phyloP scores from a whole-genome alignment of 2,888 invertebrate species.

The Caenorhabditis afra region DNA sequence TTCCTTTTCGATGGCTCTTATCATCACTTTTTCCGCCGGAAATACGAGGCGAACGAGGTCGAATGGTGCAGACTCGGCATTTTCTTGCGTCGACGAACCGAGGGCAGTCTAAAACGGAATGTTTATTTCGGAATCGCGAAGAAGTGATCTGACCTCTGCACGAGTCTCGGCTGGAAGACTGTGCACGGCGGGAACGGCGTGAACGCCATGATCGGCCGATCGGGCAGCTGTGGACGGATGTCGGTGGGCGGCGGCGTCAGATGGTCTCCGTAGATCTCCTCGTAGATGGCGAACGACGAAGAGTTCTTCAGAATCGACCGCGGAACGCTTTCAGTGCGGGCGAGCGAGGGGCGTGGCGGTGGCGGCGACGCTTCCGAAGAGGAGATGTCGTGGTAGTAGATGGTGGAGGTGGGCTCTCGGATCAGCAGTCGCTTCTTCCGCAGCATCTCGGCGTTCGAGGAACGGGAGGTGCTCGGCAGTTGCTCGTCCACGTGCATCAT shows the following conservation, averaged over 20 bases:
- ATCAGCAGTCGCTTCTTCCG: conserved; percentile 43
- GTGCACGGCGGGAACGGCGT: conserved; percentile 63
- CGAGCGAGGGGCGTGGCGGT: conserved; percentile 14
- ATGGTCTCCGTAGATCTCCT: conserved; percentile 67
- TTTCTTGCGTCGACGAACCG: conserved; percentile 61
- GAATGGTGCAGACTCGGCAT: conserved; percentile 63
- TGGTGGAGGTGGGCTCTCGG: conserved; percentile 49
- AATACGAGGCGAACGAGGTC: conserved; percentile 53
- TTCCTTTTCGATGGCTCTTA: neutral
- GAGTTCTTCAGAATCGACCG: conserved; percentile 62
- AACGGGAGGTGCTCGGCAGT: conserved; percentile 41
- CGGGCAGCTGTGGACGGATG: conserved; percentile 59
- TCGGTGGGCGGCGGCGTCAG: conserved; percentile 62
- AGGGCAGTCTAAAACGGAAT: conserved; percentile 49
- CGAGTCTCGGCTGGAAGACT: conserved; percentile 54
- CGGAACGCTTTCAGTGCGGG: conserved; percentile 50
- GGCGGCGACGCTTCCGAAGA: conserved; percentile 35
- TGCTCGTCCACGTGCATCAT: conserved; percentile 59
- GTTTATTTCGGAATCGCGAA: conserved; percentile 3
- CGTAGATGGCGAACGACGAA: conserved; percentile 64
- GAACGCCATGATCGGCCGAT: conserved; percentile 50
- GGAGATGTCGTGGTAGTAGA: conserved; percentile 53
- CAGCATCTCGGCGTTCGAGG: conserved; percentile 3
- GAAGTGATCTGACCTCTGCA: conserved; percentile 28
- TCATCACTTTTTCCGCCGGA: conserved; percentile 46